A percentile compares a stretch with the other conserved stretches of the same genome.
Evolutionary conservation across 2,797 vertebrate species (phyloP).

Genomic region (Bovichtus diacanthus): DNA sequence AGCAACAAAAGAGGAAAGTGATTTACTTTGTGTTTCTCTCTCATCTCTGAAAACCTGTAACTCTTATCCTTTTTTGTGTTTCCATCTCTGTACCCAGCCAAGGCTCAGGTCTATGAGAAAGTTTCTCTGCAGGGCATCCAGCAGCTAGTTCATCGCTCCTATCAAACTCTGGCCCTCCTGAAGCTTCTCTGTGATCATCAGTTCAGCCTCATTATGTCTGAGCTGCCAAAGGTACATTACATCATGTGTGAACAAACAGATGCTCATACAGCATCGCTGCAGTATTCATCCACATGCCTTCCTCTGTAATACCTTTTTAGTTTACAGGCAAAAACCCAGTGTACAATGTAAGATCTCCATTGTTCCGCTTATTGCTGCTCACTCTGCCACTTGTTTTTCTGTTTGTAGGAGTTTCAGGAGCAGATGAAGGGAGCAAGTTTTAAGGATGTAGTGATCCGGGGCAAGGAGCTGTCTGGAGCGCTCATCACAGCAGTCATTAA

Average conservation of each 20-base stretch:
- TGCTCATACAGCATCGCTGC: constrained; percentile 5
- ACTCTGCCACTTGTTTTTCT: background rate
- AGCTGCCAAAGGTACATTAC: constrained; percentile 93
- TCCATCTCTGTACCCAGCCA: constrained; percentile 78
- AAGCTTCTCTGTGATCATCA: constrained; percentile 97
- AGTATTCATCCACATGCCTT: background rate
- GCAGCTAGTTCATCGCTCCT: constrained; percentile 93
- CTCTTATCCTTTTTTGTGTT: background rate
- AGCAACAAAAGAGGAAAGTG: background rate
- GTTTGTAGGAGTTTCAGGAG: constrained; percentile 93
- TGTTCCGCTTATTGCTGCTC: background rate
- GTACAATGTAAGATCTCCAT: background rate
- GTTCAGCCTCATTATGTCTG: constrained; percentile 92
- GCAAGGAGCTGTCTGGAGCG: constrained; percentile 93
- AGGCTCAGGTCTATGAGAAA: constrained; percentile 95
- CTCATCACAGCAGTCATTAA: constrained; percentile 96
- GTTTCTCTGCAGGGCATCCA: constrained; percentile 95
- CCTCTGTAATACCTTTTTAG: constrained; percentile 6
- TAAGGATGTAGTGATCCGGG: constrained; percentile 94
- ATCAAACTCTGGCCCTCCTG: constrained; percentile 95
- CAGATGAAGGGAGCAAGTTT: constrained; percentile 93
- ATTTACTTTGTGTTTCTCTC: background rate
- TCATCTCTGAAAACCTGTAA: background rate
- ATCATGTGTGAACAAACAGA: constrained; percentile 20
- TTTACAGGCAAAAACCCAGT: constrained; percentile 8